Evolutionary conservation across 2,113 vertebrate genomes (phyloP), one percentile per base, ranked within the genome.

Genomic region (Vulpes vulpes): DNA sequence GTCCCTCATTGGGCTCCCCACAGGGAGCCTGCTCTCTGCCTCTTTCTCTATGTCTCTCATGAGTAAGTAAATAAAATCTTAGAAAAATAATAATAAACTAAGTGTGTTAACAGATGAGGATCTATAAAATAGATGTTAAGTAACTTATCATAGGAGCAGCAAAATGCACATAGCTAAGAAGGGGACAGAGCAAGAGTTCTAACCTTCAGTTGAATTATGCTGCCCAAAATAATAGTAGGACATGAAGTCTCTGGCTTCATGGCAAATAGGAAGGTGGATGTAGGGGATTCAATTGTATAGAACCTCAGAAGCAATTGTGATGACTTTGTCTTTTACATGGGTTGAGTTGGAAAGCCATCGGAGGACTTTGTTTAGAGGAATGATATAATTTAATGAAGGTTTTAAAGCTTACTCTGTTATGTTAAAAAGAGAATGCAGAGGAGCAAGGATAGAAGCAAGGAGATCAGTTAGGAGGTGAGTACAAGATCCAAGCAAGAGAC

Each of bases 401-500:
- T 87, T 91, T 96, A 69, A 90, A 82, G n/a, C 20, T 43, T 55
- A 53, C 59, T 76, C 22, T 86, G 17, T 74, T 74, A 25, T 1
- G n/a, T 90, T 87, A 78, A 93, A 95, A 64, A 78, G 5, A 90
- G 89, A 90, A 60, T 20, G 23, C 64, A 59, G 67, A 78, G 59
- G 25, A 93, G 35, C 27, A 59, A 85, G 49, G 85, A 23, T 67
- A 78, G 38, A 92, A 65, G 25, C 80, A 27, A 59, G 17, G 73
- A 93, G 55, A 22, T 53, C 53, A 71, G 2, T 62, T 71, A 85
- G 65, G 35, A 67, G 15, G 15, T 73, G 38, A 62, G 14, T 84
- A 51, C 8, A 74, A 49, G 22, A 90, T 67, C 20, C 8, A 27
- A 87, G n/a, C 49, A 12, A 80, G 55, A 59, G 55, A 23, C 67